Conservation (phyloP, 2,888 invertebrate species). For the Eledona agricola region DNA sequence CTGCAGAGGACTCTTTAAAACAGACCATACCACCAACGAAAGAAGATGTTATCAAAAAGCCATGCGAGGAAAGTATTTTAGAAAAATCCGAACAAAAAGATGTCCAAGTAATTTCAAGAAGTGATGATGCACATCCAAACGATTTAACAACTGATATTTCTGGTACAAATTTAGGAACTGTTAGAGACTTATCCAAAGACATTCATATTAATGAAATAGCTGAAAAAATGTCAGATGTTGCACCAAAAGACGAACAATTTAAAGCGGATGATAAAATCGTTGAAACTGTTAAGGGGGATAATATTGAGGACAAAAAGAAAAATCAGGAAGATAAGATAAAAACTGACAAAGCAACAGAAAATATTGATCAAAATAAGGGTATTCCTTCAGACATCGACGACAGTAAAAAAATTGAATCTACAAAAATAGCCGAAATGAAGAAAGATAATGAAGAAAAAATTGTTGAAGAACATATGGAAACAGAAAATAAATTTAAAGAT, state of each 20-base stretch:
- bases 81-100: too few species aligned
- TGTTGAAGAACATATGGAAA: conserved; percentile 4
- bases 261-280: conserved; percentile 16
- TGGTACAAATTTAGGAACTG: too few species aligned
- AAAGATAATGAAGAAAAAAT: conserved; percentile 1
- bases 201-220: conserved; percentile 30
- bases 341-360: conserved; percentile 16
- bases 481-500: not conserved
- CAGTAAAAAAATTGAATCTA: conserved; percentile 16
- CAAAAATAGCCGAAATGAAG: not conserved
- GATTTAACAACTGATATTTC: too few species aligned
- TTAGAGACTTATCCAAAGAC: too few species aligned
- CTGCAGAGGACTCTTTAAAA: too few species aligned
- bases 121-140: too few species aligned
- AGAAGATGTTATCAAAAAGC: too few species aligned
- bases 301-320: conserved; percentile 1
- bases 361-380: conserved; percentile 2
- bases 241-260: conserved; percentile 1
- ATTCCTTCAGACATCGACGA: conserved; percentile 4
- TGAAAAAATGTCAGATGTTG: conserved; percentile 30
- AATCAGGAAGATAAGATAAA: not conserved
- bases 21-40: conserved; percentile 13
- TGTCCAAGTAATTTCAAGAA: too few species aligned
- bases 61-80: too few species aligned
- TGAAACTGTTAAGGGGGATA: too few species aligned